Percentiles rank a stretch among this genome's conserved stretches.
phyloP scores from a whole-genome alignment of 2,888 invertebrate species.

The Drosophila crucigera region DNA sequence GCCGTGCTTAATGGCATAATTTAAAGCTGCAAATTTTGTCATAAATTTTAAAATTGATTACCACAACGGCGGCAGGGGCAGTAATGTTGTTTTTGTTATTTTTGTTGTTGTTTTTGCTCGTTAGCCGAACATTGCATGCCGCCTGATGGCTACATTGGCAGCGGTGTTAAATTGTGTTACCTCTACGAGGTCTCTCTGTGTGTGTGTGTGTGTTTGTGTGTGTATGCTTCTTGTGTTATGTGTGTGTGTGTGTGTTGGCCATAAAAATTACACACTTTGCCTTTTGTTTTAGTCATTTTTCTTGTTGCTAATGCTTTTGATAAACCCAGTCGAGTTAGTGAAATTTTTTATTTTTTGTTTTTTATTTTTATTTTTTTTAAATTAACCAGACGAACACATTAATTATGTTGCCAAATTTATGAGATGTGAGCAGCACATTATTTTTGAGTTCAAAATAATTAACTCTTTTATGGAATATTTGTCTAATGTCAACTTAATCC shows the following conservation, averaged over 20 bases:
- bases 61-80: slow-evolving; percentile 70
- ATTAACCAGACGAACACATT: slow-evolving; percentile 47
- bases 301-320: slow-evolving; percentile 60
- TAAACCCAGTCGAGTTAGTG: slow-evolving; percentile 35
- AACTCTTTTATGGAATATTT: slow-evolving; percentile 3
- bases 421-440: slow-evolving; percentile 2
- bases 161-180: slow-evolving; percentile 70
- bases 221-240: neutral
- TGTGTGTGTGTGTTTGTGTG: neutral
- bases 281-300: slow-evolving; percentile 65
- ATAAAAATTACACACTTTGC: slow-evolving; percentile 65
- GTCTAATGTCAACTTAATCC: neutral
- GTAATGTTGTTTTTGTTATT: slow-evolving; percentile 48
- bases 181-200: slow-evolving; percentile 19
- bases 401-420: slow-evolving; percentile 29
- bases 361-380: slow-evolving; percentile 10
- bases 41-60: slow-evolving; percentile 84
- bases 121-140: slow-evolving; percentile 77
- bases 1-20: slow-evolving; percentile 85
- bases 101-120: slow-evolving; percentile 72
- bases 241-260: slow-evolving; percentile 36
- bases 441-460: neutral
- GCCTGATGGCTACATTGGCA: slow-evolving; percentile 78
- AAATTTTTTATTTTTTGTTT: neutral
- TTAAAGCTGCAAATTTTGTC: slow-evolving; percentile 85